Percentiles rank a stretch among this genome's conserved stretches.
phyloP scores from a whole-genome alignment of 2,888 invertebrate species.

The Lampropteryx suffumata region DNA sequence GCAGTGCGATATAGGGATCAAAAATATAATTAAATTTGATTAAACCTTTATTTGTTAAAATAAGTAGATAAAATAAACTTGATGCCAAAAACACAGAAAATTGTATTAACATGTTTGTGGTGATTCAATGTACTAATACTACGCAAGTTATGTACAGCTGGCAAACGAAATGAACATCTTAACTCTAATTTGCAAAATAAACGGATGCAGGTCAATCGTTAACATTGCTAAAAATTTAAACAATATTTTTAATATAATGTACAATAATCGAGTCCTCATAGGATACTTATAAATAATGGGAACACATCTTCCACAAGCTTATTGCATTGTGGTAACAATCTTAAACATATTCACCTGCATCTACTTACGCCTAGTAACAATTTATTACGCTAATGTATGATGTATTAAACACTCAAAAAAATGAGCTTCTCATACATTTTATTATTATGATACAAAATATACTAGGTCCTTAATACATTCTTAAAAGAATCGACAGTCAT shows the following conservation, averaged over 20 bases:
- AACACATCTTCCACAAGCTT: slow-evolving; percentile 62
- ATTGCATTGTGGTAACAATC: slow-evolving; percentile 60
- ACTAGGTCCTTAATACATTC: slow-evolving; percentile 43
- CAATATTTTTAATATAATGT: slow-evolving; percentile 41
- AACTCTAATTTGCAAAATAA: slow-evolving; percentile 50
- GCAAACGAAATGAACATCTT: slow-evolving; percentile 66
- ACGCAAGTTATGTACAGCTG: slow-evolving; percentile 78
- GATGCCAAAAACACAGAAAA: slow-evolving; percentile 77
- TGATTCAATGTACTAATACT: slow-evolving; percentile 70
- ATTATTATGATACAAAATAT: slow-evolving; percentile 52
- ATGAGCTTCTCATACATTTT: slow-evolving; percentile 53
- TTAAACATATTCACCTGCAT: slow-evolving; percentile 76
- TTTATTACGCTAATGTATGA: slow-evolving; percentile 56
- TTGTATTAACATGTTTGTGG: slow-evolving; percentile 70
- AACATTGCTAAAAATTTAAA: slow-evolving; percentile 56
- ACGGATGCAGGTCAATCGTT: slow-evolving; percentile 75
- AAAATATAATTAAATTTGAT: slow-evolving; percentile 46
- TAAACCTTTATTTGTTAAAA: slow-evolving; percentile 80
- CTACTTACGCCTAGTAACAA: slow-evolving; percentile 51
- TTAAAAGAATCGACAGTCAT: slow-evolving; percentile 41
- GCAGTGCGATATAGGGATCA: too few species aligned
- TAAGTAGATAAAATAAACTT: slow-evolving; percentile 82
- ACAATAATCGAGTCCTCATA: slow-evolving; percentile 58
- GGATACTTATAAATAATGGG: slow-evolving; percentile 58
- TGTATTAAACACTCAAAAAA: slow-evolving; percentile 52